phyloP scores from a whole-genome alignment of 2,888 invertebrate genomes.

The Acrobasis consociella region DNA sequence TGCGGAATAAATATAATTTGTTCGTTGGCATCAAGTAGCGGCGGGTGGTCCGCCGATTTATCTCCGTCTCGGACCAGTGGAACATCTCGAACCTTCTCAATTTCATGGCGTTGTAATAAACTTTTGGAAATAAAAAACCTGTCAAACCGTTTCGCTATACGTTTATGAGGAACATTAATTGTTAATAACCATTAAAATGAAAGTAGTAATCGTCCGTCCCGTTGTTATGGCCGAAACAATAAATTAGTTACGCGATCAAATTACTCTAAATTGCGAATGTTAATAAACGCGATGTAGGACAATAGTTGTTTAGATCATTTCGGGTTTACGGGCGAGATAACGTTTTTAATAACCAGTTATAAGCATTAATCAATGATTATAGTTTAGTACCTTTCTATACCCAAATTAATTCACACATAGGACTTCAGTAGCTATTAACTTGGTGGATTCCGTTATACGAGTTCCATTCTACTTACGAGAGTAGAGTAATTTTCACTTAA shows the following conservation, averaged over 20 bases:
- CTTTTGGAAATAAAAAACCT: conserved; percentile 14
- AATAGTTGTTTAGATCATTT: conserved; percentile 11
- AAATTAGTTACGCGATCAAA: conserved; percentile 20
- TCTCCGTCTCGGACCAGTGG: conserved; percentile 22
- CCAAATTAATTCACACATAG: background rate
- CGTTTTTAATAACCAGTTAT: conserved; percentile 16
- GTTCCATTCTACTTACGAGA: background rate
- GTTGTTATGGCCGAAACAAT: conserved; percentile 16
- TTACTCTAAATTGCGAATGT: conserved; percentile 18
- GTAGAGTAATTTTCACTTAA: background rate
- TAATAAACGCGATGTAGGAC: conserved; percentile 13
- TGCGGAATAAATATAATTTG: conserved; percentile 35
- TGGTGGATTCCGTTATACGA: background rate
- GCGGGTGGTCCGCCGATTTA: conserved; percentile 37
- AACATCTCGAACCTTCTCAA: conserved; percentile 22
- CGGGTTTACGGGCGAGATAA: conserved; percentile 1
- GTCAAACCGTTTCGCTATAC: conserved; percentile 11
- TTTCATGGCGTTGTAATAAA: conserved; percentile 21
- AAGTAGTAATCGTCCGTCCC: conserved; percentile 10
- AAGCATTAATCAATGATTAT: conserved; percentile 5
- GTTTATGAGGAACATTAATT: conserved; percentile 17
- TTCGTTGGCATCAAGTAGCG: conserved; percentile 29
- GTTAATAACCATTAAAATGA: conserved; percentile 18
- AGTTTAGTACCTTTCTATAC: background rate
- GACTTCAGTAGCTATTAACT: background rate